Conservation (phyloP, 2,797 vertebrate genomes). For the Melanotaenia boesemani region DNA sequence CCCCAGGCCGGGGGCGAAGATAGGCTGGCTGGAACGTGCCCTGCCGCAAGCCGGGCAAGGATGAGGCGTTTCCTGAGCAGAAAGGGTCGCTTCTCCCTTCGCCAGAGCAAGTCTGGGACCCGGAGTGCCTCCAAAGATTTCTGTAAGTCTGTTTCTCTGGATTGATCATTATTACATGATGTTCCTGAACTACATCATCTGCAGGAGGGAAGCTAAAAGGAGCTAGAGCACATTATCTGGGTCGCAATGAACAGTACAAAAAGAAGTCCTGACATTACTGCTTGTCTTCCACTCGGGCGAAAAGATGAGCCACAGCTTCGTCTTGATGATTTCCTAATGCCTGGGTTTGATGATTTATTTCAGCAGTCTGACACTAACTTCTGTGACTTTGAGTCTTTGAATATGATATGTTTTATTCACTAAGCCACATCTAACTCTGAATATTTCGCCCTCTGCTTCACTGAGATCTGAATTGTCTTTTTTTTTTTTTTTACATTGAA, state of each 20-base stretch:
- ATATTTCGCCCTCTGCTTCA: conserved; percentile 28
- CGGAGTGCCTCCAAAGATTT: conserved; percentile 85
- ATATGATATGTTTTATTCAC: conserved; percentile 47
- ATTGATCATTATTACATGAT: conserved; percentile 8
- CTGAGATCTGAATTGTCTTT: conserved; percentile 27
- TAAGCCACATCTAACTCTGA: conserved; percentile 33
- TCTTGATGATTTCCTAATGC: conserved; percentile 38
- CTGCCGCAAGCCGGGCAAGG: conserved; percentile 80
- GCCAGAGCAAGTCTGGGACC: conserved; percentile 81
- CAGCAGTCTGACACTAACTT: conserved; percentile 40
- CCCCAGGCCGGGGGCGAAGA: conserved; percentile 65
- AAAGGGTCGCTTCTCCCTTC: conserved; percentile 80
- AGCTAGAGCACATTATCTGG: conserved; percentile 41
- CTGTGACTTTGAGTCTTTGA: conserved; percentile 34
- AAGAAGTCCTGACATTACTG: conserved; percentile 25
- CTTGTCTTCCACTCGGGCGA: conserved; percentile 22
- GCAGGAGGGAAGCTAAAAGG: conserved; percentile 13
- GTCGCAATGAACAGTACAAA: conserved; percentile 40
- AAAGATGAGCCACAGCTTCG: conserved; percentile 7
- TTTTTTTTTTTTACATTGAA: not conserved
- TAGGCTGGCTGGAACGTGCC: conserved; percentile 82
- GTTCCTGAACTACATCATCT: conserved; percentile 32
- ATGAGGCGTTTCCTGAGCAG: conserved; percentile 80
- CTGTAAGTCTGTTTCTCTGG: conserved; percentile 82
- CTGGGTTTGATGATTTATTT: conserved; percentile 40